Evolutionary conservation across 2,888 invertebrate species (phyloP).

Genomic region (Synanthedon myopaeformis): DNA sequence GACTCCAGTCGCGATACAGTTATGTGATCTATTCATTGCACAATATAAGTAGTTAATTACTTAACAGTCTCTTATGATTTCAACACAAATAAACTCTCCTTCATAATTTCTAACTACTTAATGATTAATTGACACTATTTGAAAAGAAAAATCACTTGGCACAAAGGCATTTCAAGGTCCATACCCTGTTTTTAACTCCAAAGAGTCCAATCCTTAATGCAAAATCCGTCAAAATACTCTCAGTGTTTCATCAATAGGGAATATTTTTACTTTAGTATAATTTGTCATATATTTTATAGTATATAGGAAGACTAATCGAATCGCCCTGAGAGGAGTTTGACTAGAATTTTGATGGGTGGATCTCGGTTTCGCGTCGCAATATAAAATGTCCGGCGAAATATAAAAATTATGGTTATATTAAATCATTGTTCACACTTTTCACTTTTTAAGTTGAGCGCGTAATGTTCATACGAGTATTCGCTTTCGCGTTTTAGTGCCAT

Average conservation of each 20-base stretch:
- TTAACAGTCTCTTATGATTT: slow-evolving; percentile 48
- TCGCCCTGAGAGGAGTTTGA: slow-evolving; percentile 60
- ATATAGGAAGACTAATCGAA: slow-evolving; percentile 49
- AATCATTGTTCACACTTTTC: slow-evolving; percentile 69
- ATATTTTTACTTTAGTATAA: slow-evolving; percentile 14
- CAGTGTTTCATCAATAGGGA: slow-evolving; percentile 40
- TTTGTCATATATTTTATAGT: slow-evolving; percentile 14
- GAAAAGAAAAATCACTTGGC: slow-evolving; percentile 63
- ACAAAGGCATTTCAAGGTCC: slow-evolving; percentile 64
- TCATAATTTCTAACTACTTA: slow-evolving; percentile 52
- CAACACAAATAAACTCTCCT: slow-evolving; percentile 56
- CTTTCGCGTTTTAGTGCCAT: slow-evolving; percentile 59
- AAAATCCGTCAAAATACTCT: slow-evolving; percentile 61
- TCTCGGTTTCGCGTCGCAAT: slow-evolving; percentile 35
- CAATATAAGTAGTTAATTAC: slow-evolving; percentile 25
- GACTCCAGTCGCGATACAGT: slow-evolving; percentile 26
- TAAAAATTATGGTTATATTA: slow-evolving; percentile 8
- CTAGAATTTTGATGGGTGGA: slow-evolving; percentile 57
- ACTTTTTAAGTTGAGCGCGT: slow-evolving; percentile 62
- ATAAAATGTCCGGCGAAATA: slow-evolving; percentile 26
- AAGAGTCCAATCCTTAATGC: slow-evolving; percentile 22
- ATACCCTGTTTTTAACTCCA: slow-evolving; percentile 62
- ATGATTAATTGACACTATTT: slow-evolving; percentile 63
- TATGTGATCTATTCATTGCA: slow-evolving; percentile 48
- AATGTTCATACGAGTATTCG: slow-evolving; percentile 54